phyloP scores from a whole-genome alignment of 2,888 invertebrate genomes.

The Xestia sexstrigata region DNA sequence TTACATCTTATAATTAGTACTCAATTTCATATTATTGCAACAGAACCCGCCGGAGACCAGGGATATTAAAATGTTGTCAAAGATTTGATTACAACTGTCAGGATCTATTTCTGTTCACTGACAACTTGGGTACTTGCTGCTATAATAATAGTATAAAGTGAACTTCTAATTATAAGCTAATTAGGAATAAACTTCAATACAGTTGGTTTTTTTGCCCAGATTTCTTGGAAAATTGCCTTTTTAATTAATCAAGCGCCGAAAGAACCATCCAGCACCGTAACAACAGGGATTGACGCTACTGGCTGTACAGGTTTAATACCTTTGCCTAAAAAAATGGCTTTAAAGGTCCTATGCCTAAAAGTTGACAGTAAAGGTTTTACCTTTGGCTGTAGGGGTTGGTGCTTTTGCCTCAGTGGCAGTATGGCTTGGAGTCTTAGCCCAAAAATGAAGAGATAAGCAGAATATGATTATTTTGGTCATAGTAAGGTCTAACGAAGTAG shows the following conservation, averaged over 20 bases:
- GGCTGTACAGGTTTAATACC: constrained; percentile 34
- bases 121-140: background rate
- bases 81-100: background rate
- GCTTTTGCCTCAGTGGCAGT: constrained; percentile 62
- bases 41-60: background rate
- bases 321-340: constrained; percentile 42
- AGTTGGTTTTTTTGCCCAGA: background rate
- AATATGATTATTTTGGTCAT: constrained; percentile 59
- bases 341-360: constrained; percentile 44
- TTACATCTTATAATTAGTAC: background rate
- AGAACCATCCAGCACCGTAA: constrained; percentile 12
- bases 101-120: background rate
- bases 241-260: background rate
- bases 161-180: background rate
- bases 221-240: background rate
- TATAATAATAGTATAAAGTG: background rate
- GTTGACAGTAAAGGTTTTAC: constrained; percentile 61
- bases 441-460: constrained; percentile 61
- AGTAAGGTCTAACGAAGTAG: constrained; percentile 26
- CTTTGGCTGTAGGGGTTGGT: constrained; percentile 62
- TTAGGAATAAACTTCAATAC: background rate
- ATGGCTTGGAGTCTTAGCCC: constrained; percentile 62
- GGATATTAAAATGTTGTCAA: background rate
- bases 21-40: background rate
- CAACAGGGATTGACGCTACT: constrained; percentile 42